phyloP scores from a whole-genome alignment of 2,113 vertebrate genomes.

The Solea solea region DNA sequence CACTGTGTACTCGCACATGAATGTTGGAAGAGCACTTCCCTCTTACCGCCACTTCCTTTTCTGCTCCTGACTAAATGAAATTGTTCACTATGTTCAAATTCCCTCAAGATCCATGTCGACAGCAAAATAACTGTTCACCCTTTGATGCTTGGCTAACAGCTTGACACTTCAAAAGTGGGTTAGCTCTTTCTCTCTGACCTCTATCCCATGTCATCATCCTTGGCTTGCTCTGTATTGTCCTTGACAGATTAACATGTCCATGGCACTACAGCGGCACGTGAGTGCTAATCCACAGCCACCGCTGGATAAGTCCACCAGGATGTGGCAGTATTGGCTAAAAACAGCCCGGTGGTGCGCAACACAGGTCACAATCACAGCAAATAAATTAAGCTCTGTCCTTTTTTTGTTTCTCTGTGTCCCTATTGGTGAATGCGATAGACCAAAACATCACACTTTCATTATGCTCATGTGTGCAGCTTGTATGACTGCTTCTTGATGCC shows the following conservation, averaged over 20 bases:
- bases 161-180: conserved; percentile 21
- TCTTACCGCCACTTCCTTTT: conserved; percentile 19
- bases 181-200: conserved; percentile 29
- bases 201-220: background rate
- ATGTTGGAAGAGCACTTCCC: background rate
- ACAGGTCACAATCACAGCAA: background rate
- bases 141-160: conserved; percentile 5
- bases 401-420: background rate
- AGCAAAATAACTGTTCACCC: conserved; percentile 39
- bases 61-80: conserved; percentile 29
- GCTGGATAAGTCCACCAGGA: background rate
- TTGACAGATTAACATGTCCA: conserved; percentile 29
- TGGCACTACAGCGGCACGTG: conserved; percentile 6
- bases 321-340: background rate
- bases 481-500: conserved; percentile 20
- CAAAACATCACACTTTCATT: background rate
- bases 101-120: conserved; percentile 33
- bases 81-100: conserved; percentile 26
- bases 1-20: too few relatives aligned
- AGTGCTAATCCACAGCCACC: conserved; percentile 37
- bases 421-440: background rate
- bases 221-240: conserved; percentile 14
- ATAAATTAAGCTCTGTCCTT: background rate
- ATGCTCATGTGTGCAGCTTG: background rate
- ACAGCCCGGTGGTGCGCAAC: conserved; percentile 10